These are phyloP conservation scores for Girardia tigrina DNA, from an alignment of 2,888 invertebrate genomes.

Conservation along the genomic window DNA sequence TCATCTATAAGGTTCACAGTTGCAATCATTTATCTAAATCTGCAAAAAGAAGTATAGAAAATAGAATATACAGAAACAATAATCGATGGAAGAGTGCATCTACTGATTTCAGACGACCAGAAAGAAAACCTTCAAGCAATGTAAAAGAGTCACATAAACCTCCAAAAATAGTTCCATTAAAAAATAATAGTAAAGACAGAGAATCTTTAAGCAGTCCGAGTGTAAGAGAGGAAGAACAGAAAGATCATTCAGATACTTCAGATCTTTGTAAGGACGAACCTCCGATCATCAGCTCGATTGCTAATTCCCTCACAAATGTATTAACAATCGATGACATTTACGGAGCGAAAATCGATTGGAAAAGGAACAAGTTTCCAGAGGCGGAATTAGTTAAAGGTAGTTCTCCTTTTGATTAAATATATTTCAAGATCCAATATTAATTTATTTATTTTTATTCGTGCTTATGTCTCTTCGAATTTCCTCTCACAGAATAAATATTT, in stretches of 20 bases:
- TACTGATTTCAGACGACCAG: background rate
- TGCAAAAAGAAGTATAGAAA: background rate
- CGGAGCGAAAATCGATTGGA: background rate
- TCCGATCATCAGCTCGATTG: too few relatives aligned
- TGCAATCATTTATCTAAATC: background rate
- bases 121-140: background rate
- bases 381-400: background rate
- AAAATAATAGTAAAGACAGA: too few relatives aligned
- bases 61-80: background rate
- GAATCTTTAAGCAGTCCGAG: too few relatives aligned
- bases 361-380: background rate
- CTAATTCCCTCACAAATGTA: background rate
- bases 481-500: too few relatives aligned
- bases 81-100: constrained; percentile 2
- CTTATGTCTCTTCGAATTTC: too few relatives aligned
- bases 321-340: background rate
- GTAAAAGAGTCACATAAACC: background rate
- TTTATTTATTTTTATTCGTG: too few relatives aligned
- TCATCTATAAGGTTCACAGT: background rate
- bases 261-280: too few relatives aligned
- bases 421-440: too few relatives aligned
- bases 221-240: too few relatives aligned
- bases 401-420: too few relatives aligned
- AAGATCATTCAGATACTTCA: too few relatives aligned
- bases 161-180: too few relatives aligned